phyloP scores from a whole-genome alignment of 92 coral and sea anemone species.

The Epizoanthus rinbou region DNA sequence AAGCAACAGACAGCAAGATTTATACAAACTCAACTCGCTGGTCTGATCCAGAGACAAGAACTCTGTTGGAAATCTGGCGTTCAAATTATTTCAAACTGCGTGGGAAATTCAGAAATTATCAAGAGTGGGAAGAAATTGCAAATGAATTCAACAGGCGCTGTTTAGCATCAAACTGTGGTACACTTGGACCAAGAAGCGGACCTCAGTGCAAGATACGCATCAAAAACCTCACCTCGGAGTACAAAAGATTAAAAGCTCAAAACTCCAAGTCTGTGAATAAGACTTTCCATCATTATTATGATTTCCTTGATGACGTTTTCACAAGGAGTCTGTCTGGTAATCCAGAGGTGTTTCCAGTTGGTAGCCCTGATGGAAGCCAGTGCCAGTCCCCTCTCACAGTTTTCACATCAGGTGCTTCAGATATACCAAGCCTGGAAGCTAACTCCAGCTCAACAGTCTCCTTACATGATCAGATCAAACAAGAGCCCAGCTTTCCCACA shows the following conservation, averaged over 20 bases:
- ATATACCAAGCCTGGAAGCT: not conserved
- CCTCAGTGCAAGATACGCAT: constrained; percentile 87
- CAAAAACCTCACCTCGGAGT: constrained; percentile 81
- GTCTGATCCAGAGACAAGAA: constrained; percentile 78
- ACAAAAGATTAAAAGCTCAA: constrained; percentile 75
- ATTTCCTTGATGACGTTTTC: constrained; percentile 62
- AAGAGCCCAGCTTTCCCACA: constrained; percentile 5
- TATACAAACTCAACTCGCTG: constrained; percentile 79
- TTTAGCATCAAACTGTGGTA: constrained; percentile 53
- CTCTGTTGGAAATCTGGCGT: constrained; percentile 76
- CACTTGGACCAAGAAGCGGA: constrained; percentile 84
- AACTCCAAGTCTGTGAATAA: constrained; percentile 52
- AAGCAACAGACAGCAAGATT: constrained; percentile 31
- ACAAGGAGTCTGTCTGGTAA: constrained; percentile 5
- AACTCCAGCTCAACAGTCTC: not conserved
- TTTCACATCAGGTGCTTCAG: constrained; percentile 10
- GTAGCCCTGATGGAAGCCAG: constrained; percentile 12
- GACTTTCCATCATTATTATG: constrained; percentile 70
- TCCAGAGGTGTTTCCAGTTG: constrained; percentile 10
- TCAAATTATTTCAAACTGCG: constrained; percentile 66
- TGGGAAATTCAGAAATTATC: constrained; percentile 77
- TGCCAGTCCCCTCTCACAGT: constrained; percentile 10
- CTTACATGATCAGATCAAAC: constrained; percentile 30
- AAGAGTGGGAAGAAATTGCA: constrained; percentile 86
- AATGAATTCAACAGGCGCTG: constrained; percentile 77